Evolutionary conservation across 2,888 invertebrate genomes (phyloP), one percentile per base, ranked within the genome.

Genomic region (Thalpophila matura): DNA sequence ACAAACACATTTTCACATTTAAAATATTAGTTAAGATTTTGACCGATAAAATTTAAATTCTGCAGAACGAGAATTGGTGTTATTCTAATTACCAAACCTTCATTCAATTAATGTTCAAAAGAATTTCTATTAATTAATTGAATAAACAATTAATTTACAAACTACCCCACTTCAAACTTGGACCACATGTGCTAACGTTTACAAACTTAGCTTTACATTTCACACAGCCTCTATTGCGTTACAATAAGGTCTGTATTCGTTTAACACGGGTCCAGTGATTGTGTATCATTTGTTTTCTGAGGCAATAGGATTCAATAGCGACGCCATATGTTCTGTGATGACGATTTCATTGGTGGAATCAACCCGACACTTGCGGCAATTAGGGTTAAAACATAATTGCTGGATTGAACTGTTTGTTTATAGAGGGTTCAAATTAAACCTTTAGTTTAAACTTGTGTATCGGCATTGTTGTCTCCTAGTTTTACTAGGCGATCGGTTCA

Each of bases 321-420:
- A 26, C 29, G 31, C 76, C 71, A 75, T 61, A 56, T 71, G 71
- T 10, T 40, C 14, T 31, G 12, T 74, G 55, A 71, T 75, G 76
- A 40, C 62, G 43, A 75, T 75, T 75, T 56, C 43, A 71, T 71
- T 75, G 62, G 22, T 33, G 14, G 38, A 70, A 70, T 70, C 71
- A 49, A n/a, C 29, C 62, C 14, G 24, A 61, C 56, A 61, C 75
- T 71, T 71, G 68, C 53, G 40, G 71, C 51, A 70, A 71, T 75
- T 75, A 75, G 47, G 60, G 71, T 33, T 56, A 53, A 35, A 74
- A 35, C 69, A 46, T 60, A 56, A 61, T 49, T 56, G 46, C 55
- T 55, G 16, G 14, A 64, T 46, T 51, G 29, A 51, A 45, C 29
- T 49, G 51, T 61, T 67, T 46, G 65, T 53, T 64, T 40, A 51